These are phyloP conservation scores for Campaea margaritaria DNA, from an alignment of 2,888 invertebrate species.

Conservation along the genomic window DNA sequence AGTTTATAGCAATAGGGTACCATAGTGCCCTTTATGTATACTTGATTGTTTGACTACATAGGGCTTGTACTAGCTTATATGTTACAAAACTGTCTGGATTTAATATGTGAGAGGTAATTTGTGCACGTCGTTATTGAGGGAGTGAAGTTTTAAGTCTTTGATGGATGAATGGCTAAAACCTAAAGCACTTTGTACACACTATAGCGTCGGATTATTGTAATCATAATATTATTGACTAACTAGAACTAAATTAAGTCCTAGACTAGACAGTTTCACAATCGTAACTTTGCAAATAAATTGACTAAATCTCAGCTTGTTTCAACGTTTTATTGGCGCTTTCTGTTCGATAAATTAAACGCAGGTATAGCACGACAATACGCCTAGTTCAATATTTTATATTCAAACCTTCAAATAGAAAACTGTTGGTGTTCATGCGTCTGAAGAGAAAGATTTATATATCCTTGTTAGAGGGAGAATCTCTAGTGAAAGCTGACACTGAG, in stretches of 20 bases:
- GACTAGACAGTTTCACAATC: no score
- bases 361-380: background rate
- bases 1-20: constrained; percentile 10
- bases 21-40: constrained; percentile 1
- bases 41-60: constrained; percentile 16
- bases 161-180: constrained; percentile 4
- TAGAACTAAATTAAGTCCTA: no score
- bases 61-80: constrained; percentile 9
- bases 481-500: constrained; percentile 21
- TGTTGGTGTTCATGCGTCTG: background rate
- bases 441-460: constrained; percentile 17
- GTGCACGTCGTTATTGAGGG: constrained; percentile 4
- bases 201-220: no score
- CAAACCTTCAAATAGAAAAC: constrained; percentile 5
- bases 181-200: background rate
- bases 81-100: constrained; percentile 24
- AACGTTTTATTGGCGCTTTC: no score
- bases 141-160: constrained; percentile 4
- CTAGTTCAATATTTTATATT: background rate
- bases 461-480: constrained; percentile 15
- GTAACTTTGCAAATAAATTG: no score
- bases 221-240: no score
- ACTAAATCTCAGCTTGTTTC: no score
- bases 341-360: no score
- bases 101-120: constrained; percentile 20